These are phyloP conservation scores for Cyprinodon brontotheroides DNA, from an alignment of 2,113 vertebrate genomes.

Conservation along the genomic window DNA sequence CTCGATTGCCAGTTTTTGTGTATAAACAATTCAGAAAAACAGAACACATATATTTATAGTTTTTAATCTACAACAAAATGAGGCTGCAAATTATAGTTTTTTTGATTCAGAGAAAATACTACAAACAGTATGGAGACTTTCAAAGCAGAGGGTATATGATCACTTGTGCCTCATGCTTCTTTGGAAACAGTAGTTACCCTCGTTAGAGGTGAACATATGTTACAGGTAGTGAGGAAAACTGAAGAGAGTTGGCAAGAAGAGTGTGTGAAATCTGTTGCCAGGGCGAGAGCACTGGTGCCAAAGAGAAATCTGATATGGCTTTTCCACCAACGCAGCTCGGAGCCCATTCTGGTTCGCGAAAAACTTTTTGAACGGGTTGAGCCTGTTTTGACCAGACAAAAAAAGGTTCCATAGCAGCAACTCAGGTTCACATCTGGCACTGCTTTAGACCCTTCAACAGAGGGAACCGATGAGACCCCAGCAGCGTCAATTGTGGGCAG, in stretches of 20 bases:
- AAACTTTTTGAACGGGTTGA: too few species aligned
- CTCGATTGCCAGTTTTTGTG: too few species aligned
- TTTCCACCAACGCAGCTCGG: slow-evolving; percentile 42
- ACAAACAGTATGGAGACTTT: slow-evolving; percentile 40
- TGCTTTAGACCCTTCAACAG: too few species aligned
- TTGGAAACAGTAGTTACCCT: slow-evolving; percentile 61
- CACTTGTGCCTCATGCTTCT: slow-evolving; percentile 48
- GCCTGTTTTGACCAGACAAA: too few species aligned
- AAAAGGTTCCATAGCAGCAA: too few species aligned
- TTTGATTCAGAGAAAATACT: slow-evolving; percentile 12
- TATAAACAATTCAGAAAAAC: too few species aligned
- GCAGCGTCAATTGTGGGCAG: too few species aligned
- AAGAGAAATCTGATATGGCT: slow-evolving; percentile 67
- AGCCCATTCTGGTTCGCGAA: too few species aligned
- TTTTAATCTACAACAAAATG: background rate
- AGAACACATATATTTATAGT: background rate
- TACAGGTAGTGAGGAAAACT: slow-evolving; percentile 76
- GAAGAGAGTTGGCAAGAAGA: slow-evolving; percentile 51
- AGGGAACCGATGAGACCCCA: too few species aligned
- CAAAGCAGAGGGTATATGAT: slow-evolving; percentile 53
- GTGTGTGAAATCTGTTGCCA: slow-evolving; percentile 65
- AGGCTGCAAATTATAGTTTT: background rate
- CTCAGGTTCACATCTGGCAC: too few species aligned
- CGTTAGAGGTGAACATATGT: slow-evolving; percentile 69
- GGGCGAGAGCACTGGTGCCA: slow-evolving; percentile 61